A percentile compares a stretch with the other conserved stretches of the same genome.
Evolutionary conservation across 2,113 vertebrate genomes (phyloP).

Genomic region (Alethe diademata): DNA sequence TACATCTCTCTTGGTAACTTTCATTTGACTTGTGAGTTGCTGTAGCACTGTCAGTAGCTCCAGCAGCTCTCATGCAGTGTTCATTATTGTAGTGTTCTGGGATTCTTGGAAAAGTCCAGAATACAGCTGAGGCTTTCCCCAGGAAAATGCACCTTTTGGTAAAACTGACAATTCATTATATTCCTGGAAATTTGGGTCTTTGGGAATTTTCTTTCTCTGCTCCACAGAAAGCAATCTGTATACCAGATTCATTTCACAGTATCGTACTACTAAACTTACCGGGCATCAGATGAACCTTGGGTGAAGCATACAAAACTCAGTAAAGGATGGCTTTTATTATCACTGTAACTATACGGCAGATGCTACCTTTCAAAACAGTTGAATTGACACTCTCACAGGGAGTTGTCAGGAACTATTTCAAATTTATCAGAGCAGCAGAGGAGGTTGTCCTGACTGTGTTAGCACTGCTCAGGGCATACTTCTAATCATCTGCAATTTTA

Average conservation of each 20-base stretch:
- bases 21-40: neutral
- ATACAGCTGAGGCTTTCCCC: neutral
- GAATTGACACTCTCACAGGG: neutral
- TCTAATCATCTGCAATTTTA: neutral
- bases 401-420: neutral
- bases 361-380: neutral
- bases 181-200: neutral
- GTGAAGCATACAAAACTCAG: neutral
- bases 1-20: neutral
- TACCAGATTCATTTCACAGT: neutral
- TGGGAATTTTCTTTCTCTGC: neutral
- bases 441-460: neutral
- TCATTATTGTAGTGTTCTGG: neutral
- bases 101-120: neutral
- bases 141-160: neutral
- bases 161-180: neutral
- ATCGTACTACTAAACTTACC: neutral
- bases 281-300: neutral
- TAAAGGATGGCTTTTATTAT: neutral
- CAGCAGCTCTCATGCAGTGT: neutral
- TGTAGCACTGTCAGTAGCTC: neutral
- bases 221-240: neutral
- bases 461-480: neutral
- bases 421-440: neutral
- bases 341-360: neutral